phyloP scores from a whole-genome alignment of 2,888 invertebrate genomes.

The Sinhomidia bicolor region DNA sequence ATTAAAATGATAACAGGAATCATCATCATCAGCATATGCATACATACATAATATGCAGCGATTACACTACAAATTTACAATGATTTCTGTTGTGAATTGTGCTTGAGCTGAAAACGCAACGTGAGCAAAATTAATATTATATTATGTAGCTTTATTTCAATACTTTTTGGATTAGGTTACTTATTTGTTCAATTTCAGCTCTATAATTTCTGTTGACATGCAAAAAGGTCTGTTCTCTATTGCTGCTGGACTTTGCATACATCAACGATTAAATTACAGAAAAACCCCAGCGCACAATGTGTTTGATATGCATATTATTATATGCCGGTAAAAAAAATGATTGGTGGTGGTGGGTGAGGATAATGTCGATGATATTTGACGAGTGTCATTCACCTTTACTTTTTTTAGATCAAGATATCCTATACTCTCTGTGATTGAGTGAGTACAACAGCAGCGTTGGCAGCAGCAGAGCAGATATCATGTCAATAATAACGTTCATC shows the following conservation, averaged over 20 bases:
- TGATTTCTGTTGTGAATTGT: no score
- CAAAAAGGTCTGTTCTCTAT: no score
- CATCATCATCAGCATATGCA: no score
- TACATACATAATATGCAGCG: neutral
- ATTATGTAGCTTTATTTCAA: no score
- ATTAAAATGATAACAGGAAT: no score
- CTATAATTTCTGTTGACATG: no score
- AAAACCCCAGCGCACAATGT: no score
- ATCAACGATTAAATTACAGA: neutral
- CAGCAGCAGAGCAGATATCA: neutral
- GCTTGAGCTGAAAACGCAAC: no score
- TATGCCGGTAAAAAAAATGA: neutral
- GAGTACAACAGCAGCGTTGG: no score
- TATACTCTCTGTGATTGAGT: neutral
- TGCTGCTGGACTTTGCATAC: neutral
- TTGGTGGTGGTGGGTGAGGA: neutral
- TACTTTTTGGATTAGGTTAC: no score
- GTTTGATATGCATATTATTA: neutral
- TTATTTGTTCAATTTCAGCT: no score
- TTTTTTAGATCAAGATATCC: neutral
- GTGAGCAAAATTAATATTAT: no score
- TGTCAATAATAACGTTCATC: neutral
- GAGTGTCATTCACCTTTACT: conserved; percentile 41
- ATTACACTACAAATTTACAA: neutral
- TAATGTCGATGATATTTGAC: conserved; percentile 1